Evolutionary conservation across 2,113 vertebrate genomes (phyloP).

Genomic region (Piprites chloris): DNA sequence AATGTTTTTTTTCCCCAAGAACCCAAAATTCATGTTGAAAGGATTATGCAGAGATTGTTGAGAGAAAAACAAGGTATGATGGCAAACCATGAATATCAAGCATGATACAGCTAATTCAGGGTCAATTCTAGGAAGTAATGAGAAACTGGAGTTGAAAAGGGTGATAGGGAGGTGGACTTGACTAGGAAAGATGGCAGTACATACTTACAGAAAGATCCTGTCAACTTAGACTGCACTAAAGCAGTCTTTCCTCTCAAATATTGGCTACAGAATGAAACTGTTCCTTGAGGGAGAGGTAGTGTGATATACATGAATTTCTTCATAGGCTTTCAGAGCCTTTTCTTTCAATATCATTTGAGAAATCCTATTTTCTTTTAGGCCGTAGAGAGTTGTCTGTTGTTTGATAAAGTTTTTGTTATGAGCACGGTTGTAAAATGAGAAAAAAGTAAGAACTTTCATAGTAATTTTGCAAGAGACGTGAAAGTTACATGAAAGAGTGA

Average conservation of each 20-base stretch:
- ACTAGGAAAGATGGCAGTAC: not conserved
- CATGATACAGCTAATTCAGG: not conserved
- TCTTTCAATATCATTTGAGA: not conserved
- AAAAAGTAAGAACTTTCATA: not conserved
- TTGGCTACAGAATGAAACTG: not conserved
- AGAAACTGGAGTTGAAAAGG: not conserved
- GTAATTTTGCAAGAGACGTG: not conserved
- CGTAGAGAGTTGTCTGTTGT: not conserved
- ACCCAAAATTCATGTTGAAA: not conserved
- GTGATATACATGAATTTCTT: not conserved
- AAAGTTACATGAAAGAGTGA: not conserved
- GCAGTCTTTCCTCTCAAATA: not conserved
- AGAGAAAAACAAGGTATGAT: not conserved
- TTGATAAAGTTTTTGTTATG: not conserved
- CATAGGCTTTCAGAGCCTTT: not conserved
- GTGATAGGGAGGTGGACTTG: not conserved
- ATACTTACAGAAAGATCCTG: not conserved
- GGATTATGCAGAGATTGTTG: not conserved
- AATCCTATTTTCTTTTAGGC: not conserved
- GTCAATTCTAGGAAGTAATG: not conserved
- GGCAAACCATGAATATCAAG: not conserved
- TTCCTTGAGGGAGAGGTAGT: not conserved
- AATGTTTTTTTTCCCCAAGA: not conserved
- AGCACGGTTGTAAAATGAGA: not conserved
- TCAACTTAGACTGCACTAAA: not conserved